Percentiles rank a stretch among this genome's conserved stretches.
These are phyloP conservation scores for Harpegnathos saltator DNA, from an alignment of 1,140 invertebrate species.

Conservation along the genomic window DNA sequence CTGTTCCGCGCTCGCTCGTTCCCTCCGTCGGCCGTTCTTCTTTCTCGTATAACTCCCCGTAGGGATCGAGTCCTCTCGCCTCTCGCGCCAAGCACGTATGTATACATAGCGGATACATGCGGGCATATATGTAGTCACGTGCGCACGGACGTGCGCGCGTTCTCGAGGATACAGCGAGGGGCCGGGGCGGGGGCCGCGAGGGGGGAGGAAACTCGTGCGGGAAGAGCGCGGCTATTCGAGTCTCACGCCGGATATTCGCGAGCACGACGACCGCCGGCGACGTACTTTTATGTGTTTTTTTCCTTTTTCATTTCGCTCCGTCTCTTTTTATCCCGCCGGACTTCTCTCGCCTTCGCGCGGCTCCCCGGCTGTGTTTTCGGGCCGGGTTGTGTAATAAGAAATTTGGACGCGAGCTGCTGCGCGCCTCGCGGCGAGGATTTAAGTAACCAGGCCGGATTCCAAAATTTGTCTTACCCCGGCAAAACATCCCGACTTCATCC, in stretches of 20 bases:
- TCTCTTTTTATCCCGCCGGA: constrained; percentile 31
- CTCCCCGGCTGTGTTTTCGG: constrained; percentile 20
- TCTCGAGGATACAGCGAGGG: constrained; percentile 17
- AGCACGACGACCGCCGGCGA: constrained; percentile 53
- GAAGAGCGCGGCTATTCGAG: constrained; percentile 55
- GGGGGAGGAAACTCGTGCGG: constrained; percentile 43
- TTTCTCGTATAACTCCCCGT: constrained; percentile 72
- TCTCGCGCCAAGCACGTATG: constrained; percentile 47
- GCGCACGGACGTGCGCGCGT: constrained; percentile 51
- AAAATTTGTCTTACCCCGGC: constrained; percentile 9
- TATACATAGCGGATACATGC: constrained; percentile 59
- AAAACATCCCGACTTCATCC: not conserved
- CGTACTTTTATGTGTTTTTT: constrained; percentile 42
- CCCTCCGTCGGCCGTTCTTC: constrained; percentile 55
- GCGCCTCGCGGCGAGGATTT: not conserved
- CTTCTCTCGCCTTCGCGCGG: constrained; percentile 18
- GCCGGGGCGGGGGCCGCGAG: constrained; percentile 9
- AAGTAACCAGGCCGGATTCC: constrained; percentile 7
- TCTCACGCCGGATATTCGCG: constrained; percentile 58
- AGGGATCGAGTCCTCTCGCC: constrained; percentile 67
- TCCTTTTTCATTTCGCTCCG: not conserved
- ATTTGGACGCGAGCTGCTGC: not conserved
- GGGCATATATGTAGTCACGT: constrained; percentile 49
- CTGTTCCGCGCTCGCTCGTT: not conserved
- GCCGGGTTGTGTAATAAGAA: constrained; percentile 39